phyloP scores from a whole-genome alignment of 2,888 invertebrate genomes.

The Seira ritae region DNA sequence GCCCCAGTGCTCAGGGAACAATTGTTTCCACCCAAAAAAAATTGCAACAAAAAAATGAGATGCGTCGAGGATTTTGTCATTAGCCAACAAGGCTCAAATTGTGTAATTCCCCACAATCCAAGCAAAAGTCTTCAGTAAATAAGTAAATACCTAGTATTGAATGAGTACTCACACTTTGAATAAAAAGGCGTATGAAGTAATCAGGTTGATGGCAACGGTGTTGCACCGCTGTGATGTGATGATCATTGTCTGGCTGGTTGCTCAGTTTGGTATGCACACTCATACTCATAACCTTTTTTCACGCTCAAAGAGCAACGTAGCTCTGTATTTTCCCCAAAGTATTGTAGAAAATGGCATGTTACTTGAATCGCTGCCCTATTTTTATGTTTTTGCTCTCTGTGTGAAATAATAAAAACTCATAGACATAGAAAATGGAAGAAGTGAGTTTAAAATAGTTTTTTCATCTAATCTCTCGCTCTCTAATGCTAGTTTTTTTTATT shows the following conservation, averaged over 20 bases:
- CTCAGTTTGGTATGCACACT: slow-evolving; percentile 12
- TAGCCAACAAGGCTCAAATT: too few species aligned
- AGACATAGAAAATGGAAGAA: slow-evolving; percentile 1
- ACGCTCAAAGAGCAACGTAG: neutral
- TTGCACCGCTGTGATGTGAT: neutral
- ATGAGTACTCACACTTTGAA: slow-evolving; percentile 7
- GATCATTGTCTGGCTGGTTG: slow-evolving; percentile 9
- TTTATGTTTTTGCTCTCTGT: neutral
- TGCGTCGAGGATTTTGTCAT: too few species aligned
- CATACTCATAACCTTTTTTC: slow-evolving; percentile 1
- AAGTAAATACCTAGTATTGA: neutral
- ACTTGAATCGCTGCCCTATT: slow-evolving; percentile 1
- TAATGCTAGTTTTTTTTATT: neutral
- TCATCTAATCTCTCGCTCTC: slow-evolving; percentile 4
- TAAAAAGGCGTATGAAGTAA: neutral
- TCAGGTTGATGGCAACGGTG: neutral
- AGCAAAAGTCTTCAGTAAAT: neutral
- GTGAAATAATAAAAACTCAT: neutral
- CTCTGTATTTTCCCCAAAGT: neutral
- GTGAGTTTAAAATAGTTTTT: slow-evolving; percentile 10
- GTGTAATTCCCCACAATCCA: neutral
- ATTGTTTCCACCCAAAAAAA: too few species aligned
- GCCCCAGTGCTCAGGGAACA: too few species aligned
- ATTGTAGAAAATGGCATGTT: neutral
- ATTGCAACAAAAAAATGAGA: too few species aligned